Conservation (phyloP, 2,888 invertebrate genomes). For the Noctuana brunneofusca region DNA sequence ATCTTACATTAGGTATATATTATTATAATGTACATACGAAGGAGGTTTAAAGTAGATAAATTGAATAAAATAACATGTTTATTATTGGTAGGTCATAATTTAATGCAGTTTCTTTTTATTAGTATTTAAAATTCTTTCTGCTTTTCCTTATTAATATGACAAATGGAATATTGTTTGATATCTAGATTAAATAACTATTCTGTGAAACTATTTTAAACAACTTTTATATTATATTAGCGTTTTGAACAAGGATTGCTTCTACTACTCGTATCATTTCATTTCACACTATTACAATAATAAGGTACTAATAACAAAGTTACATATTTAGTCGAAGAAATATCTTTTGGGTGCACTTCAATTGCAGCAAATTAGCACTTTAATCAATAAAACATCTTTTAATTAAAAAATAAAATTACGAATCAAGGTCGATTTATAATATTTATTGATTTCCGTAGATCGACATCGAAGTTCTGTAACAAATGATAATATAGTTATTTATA, state of each 20-base stretch:
- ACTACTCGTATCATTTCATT: constrained; percentile 60
- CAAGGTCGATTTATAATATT: too few species aligned
- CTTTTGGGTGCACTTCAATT: not conserved
- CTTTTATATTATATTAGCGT: constrained; percentile 79
- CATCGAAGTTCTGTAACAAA: not conserved
- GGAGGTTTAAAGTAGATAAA: constrained; percentile 6
- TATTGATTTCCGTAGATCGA: too few species aligned
- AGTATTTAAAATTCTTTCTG: constrained; percentile 78
- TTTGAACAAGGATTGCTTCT: constrained; percentile 71
- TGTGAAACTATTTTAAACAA: constrained; percentile 81
- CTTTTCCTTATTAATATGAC: constrained; percentile 81
- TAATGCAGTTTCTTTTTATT: constrained; percentile 79
- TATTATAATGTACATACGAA: too few species aligned
- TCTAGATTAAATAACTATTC: constrained; percentile 79
- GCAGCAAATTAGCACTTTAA: constrained; percentile 12
- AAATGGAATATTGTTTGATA: constrained; percentile 82
- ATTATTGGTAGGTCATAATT: constrained; percentile 83
- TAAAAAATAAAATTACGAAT: too few species aligned
- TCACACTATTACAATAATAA: constrained; percentile 54
- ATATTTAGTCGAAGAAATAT: constrained; percentile 34
- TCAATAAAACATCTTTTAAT: not conserved
- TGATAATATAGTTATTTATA: too few species aligned
- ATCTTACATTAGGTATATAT: too few species aligned
- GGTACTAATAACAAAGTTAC: constrained; percentile 54
- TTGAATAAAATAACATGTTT: constrained; percentile 63